These are phyloP conservation scores for Aphelocoma coerulescens DNA, from an alignment of 2,113 vertebrate species.

Conservation along the genomic window DNA sequence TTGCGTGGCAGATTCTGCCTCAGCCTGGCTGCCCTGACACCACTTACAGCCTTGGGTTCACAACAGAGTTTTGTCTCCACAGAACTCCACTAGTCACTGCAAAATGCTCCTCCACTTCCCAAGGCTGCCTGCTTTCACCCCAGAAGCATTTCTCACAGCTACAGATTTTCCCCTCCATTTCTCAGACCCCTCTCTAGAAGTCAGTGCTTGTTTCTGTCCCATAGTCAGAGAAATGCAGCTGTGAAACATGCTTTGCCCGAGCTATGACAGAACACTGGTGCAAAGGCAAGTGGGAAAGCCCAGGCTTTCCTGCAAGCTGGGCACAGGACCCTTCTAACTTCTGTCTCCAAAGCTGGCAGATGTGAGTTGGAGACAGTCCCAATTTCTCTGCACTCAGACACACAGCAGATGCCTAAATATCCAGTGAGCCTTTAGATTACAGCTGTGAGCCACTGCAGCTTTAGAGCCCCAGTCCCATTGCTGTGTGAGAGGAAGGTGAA, in stretches of 20 bases:
- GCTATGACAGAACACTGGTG: not conserved
- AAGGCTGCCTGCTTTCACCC: not conserved
- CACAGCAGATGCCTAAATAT: not conserved
- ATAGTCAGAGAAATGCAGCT: not conserved
- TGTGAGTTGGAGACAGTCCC: not conserved
- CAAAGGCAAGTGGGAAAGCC: not conserved
- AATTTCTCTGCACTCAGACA: not conserved
- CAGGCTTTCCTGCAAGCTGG: not conserved
- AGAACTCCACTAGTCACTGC: not conserved
- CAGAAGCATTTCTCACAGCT: not conserved
- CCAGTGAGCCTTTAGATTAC: not conserved
- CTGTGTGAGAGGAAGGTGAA: not conserved
- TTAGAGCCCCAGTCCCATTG: not conserved
- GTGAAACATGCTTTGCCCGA: not conserved
- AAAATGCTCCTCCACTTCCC: not conserved
- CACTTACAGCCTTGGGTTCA: not conserved
- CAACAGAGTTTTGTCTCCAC: not conserved
- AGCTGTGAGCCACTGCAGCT: not conserved
- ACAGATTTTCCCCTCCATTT: not conserved
- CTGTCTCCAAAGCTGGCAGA: not conserved
- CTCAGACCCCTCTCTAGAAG: not conserved
- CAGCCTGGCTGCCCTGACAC: not conserved
- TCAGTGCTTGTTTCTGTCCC: not conserved
- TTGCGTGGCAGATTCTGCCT: not conserved
- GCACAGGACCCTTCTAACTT: not conserved